Conservation (phyloP, 30 jellyfish, hydroid and myxozoan genomes). For the Chironex yamaguchii region DNA sequence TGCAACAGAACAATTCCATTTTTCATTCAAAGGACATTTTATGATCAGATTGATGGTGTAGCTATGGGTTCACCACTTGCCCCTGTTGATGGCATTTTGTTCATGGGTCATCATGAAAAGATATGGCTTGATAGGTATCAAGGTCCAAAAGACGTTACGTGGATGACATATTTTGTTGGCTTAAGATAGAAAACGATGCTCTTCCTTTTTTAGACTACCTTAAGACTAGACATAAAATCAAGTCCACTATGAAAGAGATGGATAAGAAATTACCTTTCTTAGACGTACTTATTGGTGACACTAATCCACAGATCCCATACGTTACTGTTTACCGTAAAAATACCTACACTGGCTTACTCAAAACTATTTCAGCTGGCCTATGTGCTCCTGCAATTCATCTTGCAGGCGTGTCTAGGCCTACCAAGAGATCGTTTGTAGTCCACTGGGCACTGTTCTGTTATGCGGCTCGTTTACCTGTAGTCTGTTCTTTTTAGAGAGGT, state of each 20-base stretch:
- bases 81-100: too few relatives aligned
- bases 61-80: too few relatives aligned
- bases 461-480: too few relatives aligned
- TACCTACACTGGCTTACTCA: conserved; percentile 1
- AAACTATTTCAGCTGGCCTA: too few relatives aligned
- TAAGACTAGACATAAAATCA: not conserved
- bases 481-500: too few relatives aligned
- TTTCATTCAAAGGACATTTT: not conserved
- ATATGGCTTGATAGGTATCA: conserved; percentile 1
- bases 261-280: not conserved
- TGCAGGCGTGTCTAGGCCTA: too few relatives aligned
- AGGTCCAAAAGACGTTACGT: conserved; percentile 16
- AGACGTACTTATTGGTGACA: not conserved
- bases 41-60: not conserved
- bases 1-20: conserved; percentile 12
- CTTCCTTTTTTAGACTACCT: not conserved
- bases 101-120: conserved; percentile 28
- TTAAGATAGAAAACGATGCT: conserved; percentile 6
- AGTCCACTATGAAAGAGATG: not conserved
- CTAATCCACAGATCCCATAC: not conserved
- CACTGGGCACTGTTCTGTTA: too few relatives aligned
- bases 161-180: not conserved
- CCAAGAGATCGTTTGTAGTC: too few relatives aligned
- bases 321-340: not conserved
- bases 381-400: too few relatives aligned